Base-by-base conservation (phyloP, 2,888 invertebrate genomes). In the Hypselothyrea guttata region DNA sequence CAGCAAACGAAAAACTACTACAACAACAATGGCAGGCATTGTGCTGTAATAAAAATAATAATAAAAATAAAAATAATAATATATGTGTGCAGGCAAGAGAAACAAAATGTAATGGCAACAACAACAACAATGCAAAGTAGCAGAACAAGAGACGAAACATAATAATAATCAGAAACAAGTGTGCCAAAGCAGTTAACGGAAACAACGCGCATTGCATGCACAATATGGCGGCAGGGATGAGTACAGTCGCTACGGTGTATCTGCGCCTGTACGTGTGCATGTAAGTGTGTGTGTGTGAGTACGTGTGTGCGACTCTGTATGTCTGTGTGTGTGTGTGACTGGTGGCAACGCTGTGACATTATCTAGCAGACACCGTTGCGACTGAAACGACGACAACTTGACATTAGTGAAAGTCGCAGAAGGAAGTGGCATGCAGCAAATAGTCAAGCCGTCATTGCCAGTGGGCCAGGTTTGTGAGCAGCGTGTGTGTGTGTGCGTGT, bases 131-230 rank as follows among this genome's bases (percentile, higher is more conserved):
- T 71, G 62, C 45, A 61, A 84, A 85, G 62, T 70, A 79, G 75
- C 83, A 75, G 75, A 58, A 68, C 72, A 64, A 72, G 59, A 76
- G 58, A 82, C 79, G 64, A 67, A 78, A 78, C 84, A 79, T 82
- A 79, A 82, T 85, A 81, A 85, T 82, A 85, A 82, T 82, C 81
- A 82, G 81, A 85, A 84, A 84, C 81, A 82, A 82, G 86, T 82
- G 81, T 85, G 86, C 85, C 83, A 84, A 79, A 79, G 84, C 86
- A 82, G 81, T 82, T 85, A 82, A 83, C 81, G 81, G 86, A 82
- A 84, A 82, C 85, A 84, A 82, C 78, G 85, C 84, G 85, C 83
- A 78, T 62, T 84, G 86, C 81, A 82, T 85, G 86, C 86, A 81
- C 84, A 79, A 79, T 82, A 78, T 70, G 83, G 79, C 54, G 64